These are phyloP conservation scores for Lithodes maja DNA, from an alignment of 2,888 invertebrate genomes.

Conservation along the genomic window DNA sequence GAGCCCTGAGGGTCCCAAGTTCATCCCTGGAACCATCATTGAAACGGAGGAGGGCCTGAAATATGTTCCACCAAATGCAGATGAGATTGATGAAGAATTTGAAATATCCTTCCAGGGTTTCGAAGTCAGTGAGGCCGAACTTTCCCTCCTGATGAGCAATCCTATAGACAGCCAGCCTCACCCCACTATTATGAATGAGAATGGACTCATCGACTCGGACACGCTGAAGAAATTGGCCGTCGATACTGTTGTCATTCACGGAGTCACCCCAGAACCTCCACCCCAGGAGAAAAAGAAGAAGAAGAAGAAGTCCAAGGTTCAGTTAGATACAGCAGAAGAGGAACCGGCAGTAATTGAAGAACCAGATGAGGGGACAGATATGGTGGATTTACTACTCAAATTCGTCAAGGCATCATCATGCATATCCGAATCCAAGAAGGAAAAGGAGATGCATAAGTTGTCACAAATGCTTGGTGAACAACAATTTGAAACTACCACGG, in stretches of 20 bases:
- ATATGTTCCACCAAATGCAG: constrained; percentile 78
- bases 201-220: constrained; percentile 64
- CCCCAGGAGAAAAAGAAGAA: constrained; percentile 65
- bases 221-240: constrained; percentile 67
- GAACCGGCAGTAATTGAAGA: constrained; percentile 51
- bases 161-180: constrained; percentile 58
- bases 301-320: constrained; percentile 47
- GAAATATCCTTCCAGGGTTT: constrained; percentile 85
- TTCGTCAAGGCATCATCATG: constrained; percentile 56
- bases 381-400: constrained; percentile 56
- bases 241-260: constrained; percentile 66
- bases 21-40: constrained; percentile 84
- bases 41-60: constrained; percentile 83
- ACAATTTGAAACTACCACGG: constrained; percentile 31
- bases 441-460: constrained; percentile 61
- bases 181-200: constrained; percentile 61
- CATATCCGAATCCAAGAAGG: constrained; percentile 44
- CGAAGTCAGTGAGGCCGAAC: constrained; percentile 74
- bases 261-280: constrained; percentile 66
- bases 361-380: constrained; percentile 63
- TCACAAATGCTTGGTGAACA: constrained; percentile 35
- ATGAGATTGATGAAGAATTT: constrained; percentile 74
- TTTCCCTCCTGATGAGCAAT: constrained; percentile 66
- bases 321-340: constrained; percentile 56
- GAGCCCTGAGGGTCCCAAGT: constrained; percentile 82